Conservation (phyloP, 2,888 invertebrate genomes). For the Sminthurinus aureus region DNA sequence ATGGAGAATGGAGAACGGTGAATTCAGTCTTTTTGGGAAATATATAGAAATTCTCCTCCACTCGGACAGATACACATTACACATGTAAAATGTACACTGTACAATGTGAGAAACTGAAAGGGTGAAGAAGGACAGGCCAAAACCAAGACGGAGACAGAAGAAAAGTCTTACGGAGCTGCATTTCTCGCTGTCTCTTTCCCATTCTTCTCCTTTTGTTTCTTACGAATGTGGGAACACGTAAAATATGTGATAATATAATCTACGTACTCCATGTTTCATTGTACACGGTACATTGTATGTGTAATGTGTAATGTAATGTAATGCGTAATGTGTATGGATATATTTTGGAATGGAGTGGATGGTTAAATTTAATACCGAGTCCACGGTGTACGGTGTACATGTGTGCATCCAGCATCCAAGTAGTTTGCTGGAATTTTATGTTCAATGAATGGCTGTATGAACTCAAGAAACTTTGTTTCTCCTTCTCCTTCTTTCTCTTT, state of each 20-base stretch:
- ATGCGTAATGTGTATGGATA: neutral
- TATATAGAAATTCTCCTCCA: conserved; percentile 35
- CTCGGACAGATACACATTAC: neutral
- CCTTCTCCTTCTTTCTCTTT: conserved; percentile 24
- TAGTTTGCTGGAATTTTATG: no score
- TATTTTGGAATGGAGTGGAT: no score
- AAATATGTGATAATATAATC: conserved; percentile 1
- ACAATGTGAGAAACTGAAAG: neutral
- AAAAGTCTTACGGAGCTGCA: neutral
- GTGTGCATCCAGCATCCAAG: no score
- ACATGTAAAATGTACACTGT: neutral
- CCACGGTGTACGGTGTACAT: no score
- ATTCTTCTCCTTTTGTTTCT: neutral
- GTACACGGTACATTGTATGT: neutral
- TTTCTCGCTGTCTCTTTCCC: neutral
- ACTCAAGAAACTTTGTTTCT: conserved; percentile 44
- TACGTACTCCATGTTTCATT: neutral
- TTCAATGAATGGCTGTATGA: neutral
- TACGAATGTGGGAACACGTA: neutral
- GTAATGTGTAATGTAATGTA: neutral
- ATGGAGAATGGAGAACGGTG: neutral
- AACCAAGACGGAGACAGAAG: no score
- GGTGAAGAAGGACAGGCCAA: conserved; percentile 13
- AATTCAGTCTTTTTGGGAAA: conserved; percentile 36
- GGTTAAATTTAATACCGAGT: no score